A percentile compares a stretch with the other conserved stretches of the same genome.
Conservation (phyloP, 2,888 invertebrate genomes). For the Frankliniella fusca region DNA sequence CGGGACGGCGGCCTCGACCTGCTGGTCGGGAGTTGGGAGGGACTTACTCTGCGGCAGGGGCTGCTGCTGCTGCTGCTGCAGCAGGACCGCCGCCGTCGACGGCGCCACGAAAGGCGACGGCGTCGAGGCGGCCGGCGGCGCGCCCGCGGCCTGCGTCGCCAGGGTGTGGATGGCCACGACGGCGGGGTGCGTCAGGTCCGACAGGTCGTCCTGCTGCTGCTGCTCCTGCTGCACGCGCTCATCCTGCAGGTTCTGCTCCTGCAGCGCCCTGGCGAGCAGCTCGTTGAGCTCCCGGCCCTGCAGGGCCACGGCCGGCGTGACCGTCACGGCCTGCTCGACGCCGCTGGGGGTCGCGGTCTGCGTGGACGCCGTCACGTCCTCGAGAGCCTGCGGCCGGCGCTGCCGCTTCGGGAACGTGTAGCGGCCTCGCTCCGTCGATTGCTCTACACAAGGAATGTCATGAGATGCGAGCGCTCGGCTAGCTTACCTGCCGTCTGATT, state of each 20-base stretch:
- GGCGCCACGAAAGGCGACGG: conserved; percentile 27
- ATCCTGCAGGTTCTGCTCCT: conserved; percentile 27
- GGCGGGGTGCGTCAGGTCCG: conserved; percentile 43
- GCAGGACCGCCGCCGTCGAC: conserved; percentile 17
- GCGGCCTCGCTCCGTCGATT: conserved; percentile 1
- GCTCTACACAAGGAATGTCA: neutral
- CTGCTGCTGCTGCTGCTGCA: neutral
- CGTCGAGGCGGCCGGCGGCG: conserved; percentile 37
- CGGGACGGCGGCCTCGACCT: neutral
- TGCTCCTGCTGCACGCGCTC: neutral
- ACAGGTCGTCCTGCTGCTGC: conserved; percentile 33
- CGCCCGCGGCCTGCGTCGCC: conserved; percentile 39
- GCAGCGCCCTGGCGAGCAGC: conserved; percentile 26
- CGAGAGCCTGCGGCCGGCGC: neutral
- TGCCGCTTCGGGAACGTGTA: conserved; percentile 1
- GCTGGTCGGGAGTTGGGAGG: neutral
- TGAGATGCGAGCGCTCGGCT: neutral
- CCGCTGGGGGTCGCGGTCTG: neutral
- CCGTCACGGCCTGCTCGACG: conserved; percentile 3
- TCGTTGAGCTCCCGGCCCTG: conserved; percentile 16
- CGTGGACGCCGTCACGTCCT: neutral
- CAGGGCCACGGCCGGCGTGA: conserved; percentile 1
- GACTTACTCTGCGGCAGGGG: conserved; percentile 11
- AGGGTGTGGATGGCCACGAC: conserved; percentile 43
- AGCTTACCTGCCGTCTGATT: neutral